Evolutionary conservation across 2,888 invertebrate genomes (phyloP).

Genomic region (Cryptus armator): DNA sequence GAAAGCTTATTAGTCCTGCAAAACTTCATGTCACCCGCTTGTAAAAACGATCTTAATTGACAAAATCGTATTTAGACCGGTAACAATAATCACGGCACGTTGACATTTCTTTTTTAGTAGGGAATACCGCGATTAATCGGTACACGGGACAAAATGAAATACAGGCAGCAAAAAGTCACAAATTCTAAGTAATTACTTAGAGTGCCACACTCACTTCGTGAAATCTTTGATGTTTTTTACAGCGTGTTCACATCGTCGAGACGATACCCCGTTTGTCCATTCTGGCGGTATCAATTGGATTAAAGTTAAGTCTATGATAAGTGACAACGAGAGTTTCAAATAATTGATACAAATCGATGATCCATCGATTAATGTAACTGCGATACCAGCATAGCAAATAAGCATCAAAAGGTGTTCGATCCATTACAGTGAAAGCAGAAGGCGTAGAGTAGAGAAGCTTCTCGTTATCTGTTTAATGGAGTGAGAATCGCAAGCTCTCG

Average conservation of each 20-base stretch:
- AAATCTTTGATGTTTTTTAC: too few relatives aligned
- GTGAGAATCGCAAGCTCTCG: conserved; percentile 61
- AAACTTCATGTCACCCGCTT: neutral
- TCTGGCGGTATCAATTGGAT: too few relatives aligned
- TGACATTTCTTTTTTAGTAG: too few relatives aligned
- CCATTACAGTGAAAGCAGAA: conserved; percentile 44
- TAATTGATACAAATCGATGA: neutral
- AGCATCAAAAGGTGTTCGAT: conserved; percentile 18
- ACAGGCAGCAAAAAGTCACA: too few relatives aligned
- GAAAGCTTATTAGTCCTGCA: neutral
- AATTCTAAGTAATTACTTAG: too few relatives aligned
- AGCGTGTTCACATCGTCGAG: too few relatives aligned
- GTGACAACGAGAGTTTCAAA: neutral
- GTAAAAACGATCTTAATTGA: neutral
- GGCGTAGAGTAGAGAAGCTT: conserved; percentile 41
- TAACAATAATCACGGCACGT: neutral
- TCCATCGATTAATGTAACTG: neutral
- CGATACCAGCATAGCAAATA: neutral
- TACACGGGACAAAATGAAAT: too few relatives aligned
- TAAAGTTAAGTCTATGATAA: neutral
- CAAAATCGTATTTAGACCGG: neutral
- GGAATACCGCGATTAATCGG: too few relatives aligned
- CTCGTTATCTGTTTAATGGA: conserved; percentile 71
- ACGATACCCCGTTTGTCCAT: too few relatives aligned
- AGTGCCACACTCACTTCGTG: too few relatives aligned